Percentiles rank a stretch among this genome's conserved stretches.
Conservation (phyloP, 2,888 invertebrate genomes). For the Macrophya annulata region DNA sequence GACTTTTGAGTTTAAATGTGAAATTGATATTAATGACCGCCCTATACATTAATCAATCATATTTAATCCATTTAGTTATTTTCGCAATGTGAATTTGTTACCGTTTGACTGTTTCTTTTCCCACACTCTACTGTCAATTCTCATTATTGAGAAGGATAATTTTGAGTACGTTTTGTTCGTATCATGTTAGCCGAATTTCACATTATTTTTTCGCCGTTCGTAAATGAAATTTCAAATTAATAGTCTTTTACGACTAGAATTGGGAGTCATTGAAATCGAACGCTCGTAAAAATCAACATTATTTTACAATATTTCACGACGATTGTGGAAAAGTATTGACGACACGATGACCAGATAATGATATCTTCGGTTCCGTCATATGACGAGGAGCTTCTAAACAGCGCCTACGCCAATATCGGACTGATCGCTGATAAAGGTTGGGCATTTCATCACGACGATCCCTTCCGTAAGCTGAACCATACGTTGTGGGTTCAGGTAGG, state of each 20-base stretch:
- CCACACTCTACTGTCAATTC: constrained; percentile 48
- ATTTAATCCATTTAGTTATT: not conserved
- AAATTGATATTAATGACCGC: not conserved
- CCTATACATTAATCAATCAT: not conserved
- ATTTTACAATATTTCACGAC: not conserved
- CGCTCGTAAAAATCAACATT: constrained; percentile 29
- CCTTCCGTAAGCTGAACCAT: constrained; percentile 73
- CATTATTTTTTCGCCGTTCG: constrained; percentile 29
- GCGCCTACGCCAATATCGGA: constrained; percentile 75
- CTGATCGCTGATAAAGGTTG: constrained; percentile 74
- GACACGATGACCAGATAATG: constrained; percentile 73
- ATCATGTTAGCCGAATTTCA: constrained; percentile 38
- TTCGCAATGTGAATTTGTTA: constrained; percentile 26
- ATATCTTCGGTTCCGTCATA: constrained; percentile 71
- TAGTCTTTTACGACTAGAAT: constrained; percentile 34
- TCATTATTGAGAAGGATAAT: constrained; percentile 41
- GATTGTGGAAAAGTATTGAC: constrained; percentile 60
- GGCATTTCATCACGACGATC: constrained; percentile 71
- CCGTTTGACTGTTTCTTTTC: constrained; percentile 26
- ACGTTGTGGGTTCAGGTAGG: constrained; percentile 74
- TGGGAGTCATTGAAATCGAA: constrained; percentile 1
- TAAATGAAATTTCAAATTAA: constrained; percentile 43
- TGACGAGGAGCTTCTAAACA: constrained; percentile 73
- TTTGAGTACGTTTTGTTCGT: constrained; percentile 43
- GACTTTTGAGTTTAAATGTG: not conserved